Evolutionary conservation across 2,888 invertebrate species (phyloP), one percentile per base, ranked within the genome.

Genomic region (Charanyca ferruginea): DNA sequence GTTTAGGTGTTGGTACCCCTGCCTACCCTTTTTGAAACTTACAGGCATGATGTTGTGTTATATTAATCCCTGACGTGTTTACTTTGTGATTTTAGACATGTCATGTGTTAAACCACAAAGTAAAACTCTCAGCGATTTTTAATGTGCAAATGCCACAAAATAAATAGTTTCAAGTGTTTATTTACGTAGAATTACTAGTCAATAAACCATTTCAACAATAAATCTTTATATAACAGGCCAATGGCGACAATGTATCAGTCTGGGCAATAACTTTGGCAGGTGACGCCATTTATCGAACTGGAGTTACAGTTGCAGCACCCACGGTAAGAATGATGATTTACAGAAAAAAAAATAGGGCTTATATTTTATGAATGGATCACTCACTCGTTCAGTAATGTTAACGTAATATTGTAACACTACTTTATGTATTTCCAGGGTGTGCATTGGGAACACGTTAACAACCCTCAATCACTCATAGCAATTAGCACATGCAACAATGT

Each of bases 251-350:
- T 63, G 95, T 97, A 20, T 95, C 96, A 18, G 97, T 98, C 23
- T 98, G 99, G 98, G 99, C 98, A 0, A 96, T 99, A 25, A 98
- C 98, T 47, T 94, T 97, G 13, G 98, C 97, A 82, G 99, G 99
- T 6, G 98, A 98, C 91, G 98, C 98, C 11, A 96, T 99, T 72
- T 97, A 97, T 81, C 95, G 99, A 58, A 96, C 97, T 69, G 98
- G 98, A 42, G 98, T 98, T 1, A 97, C 97, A 1, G 93, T 96
- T 77, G 91, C 96, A 3, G 97, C 97, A 88, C 98, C 98, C 11
- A 96, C 96, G 89, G 98, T 98, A 91, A 95, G 94, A 85, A 86
- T 22, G n/a, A n/a, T n/a, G n/a, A n/a, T n/a, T n/a, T n/a, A n/a
- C n/a, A n/a, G n/a, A n/a, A n/a, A n/a, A n/a, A n/a, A n/a, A n/a